Evolutionary conservation across 2,113 vertebrate genomes (phyloP).

Genomic region (Bos javanicus): DNA sequence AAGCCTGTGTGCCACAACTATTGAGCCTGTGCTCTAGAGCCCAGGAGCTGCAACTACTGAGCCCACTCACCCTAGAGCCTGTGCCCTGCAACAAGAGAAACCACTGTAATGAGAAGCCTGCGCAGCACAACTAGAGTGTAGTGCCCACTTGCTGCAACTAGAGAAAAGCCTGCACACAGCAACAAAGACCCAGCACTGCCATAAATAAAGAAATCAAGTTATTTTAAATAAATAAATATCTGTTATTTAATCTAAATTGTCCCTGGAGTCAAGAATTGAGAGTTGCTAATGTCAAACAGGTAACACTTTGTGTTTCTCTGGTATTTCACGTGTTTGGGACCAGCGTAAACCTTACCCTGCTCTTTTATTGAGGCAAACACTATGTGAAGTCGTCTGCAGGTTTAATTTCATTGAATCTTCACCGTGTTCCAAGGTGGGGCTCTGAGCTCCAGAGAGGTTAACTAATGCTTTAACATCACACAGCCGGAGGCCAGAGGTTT

Average conservation of each 20-base stretch:
- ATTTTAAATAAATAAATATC: neutral
- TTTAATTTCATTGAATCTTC: neutral
- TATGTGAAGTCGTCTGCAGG: neutral
- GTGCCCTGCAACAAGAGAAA: neutral
- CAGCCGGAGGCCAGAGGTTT: neutral
- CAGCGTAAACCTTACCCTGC: neutral
- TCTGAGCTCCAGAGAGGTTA: neutral
- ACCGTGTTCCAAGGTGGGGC: neutral
- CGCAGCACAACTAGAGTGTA: neutral
- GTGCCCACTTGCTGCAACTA: neutral
- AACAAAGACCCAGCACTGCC: neutral
- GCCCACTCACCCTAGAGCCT: neutral
- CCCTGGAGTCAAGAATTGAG: neutral
- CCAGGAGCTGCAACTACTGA: neutral
- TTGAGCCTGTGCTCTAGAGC: neutral
- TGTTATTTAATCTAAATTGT: neutral
- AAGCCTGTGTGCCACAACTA: neutral
- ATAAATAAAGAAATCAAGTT: neutral
- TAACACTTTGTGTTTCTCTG: neutral
- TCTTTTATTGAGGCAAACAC: neutral
- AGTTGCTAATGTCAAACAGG: neutral
- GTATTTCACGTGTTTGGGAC: neutral
- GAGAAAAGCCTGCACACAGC: neutral
- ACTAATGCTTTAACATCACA: neutral
- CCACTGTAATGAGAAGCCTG: neutral